Conservation (phyloP, 2,113 vertebrate genomes). For the Castor canadensis region DNA sequence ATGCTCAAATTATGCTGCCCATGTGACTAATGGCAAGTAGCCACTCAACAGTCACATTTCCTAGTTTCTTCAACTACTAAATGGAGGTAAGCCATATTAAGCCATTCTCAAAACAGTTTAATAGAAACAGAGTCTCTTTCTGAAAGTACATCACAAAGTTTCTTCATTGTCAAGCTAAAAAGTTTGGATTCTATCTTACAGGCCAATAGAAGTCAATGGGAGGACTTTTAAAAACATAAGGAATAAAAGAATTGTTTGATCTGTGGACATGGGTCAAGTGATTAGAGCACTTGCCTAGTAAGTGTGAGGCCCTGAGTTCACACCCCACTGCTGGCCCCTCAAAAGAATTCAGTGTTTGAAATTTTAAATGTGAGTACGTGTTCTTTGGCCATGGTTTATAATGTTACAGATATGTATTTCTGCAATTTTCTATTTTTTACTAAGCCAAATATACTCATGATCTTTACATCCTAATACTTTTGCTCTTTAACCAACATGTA, state of each 20-base stretch:
- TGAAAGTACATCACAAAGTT: neutral
- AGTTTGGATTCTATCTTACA: neutral
- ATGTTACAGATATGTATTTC: neutral
- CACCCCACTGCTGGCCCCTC: no score
- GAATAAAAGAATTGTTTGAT: neutral
- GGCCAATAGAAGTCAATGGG: neutral
- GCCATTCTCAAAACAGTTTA: neutral
- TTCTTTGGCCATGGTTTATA: neutral
- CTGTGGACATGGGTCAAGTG: no score
- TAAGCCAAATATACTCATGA: neutral
- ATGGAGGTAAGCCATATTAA: neutral
- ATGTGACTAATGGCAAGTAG: rapidly evolving
- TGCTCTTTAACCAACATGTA: neutral
- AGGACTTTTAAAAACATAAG: neutral
- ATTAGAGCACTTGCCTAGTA: no score
- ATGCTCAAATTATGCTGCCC: no score
- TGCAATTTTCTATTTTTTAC: neutral
- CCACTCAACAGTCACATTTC: neutral
- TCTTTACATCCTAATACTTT: neutral
- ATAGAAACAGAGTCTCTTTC: neutral
- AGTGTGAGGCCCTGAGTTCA: no score
- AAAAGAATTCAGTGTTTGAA: no score
- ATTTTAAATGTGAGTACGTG: neutral
- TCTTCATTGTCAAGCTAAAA: neutral
- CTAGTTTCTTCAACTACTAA: neutral